phyloP scores from a whole-genome alignment of 2,113 vertebrate species.

The Euleptes europaea region DNA sequence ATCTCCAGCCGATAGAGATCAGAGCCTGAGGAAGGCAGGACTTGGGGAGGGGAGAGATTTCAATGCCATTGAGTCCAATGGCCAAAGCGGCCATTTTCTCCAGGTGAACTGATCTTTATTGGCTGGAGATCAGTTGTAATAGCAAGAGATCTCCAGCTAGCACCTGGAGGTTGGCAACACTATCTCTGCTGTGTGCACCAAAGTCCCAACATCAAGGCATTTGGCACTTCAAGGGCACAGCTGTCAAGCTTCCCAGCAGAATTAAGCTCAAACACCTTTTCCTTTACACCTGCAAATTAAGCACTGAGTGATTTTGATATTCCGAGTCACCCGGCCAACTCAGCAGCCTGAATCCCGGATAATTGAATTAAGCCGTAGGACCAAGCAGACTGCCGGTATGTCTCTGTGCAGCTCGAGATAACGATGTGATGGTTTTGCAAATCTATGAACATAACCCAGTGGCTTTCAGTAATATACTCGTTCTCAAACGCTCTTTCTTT shows the following conservation, averaged over 20 bases:
- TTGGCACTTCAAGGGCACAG: not conserved
- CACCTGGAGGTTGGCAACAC: too few relatives aligned
- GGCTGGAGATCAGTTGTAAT: too few relatives aligned
- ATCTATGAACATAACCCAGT: not conserved
- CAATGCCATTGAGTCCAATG: too few relatives aligned
- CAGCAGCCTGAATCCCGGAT: not conserved
- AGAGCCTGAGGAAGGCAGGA: too few relatives aligned
- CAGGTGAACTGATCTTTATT: too few relatives aligned
- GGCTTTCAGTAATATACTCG: not conserved
- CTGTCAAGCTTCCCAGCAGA: not conserved
- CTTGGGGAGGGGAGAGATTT: too few relatives aligned
- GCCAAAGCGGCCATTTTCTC: too few relatives aligned
- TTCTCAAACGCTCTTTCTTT: not conserved
- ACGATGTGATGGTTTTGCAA: slow-evolving; percentile 21
- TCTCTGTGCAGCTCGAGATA: slow-evolving; percentile 1
- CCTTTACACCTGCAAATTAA: not conserved
- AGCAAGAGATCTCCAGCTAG: too few relatives aligned
- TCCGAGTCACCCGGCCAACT: not conserved
- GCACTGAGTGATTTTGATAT: not conserved
- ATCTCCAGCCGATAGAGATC: too few relatives aligned
- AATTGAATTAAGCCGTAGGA: slow-evolving; percentile 37
- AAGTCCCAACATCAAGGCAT: not conserved
- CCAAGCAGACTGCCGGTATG: not conserved
- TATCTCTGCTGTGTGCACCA: too few relatives aligned
- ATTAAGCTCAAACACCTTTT: not conserved